Percentiles rank a stretch among this genome's conserved stretches.
Conservation (phyloP, 2,888 invertebrate genomes). For the Osmoderma eremita region DNA sequence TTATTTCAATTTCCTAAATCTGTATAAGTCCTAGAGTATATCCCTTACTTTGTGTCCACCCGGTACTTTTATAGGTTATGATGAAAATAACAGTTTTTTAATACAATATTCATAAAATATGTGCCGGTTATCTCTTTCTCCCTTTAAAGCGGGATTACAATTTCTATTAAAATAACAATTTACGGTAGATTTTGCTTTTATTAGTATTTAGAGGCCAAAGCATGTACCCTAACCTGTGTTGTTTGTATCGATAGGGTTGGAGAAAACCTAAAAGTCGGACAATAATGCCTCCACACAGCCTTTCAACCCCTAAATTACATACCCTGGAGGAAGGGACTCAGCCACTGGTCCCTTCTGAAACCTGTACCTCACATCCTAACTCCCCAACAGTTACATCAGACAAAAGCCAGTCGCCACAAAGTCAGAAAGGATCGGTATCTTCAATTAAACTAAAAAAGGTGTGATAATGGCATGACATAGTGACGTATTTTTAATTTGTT, state of each 20-base stretch:
- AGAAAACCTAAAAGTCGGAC: slow-evolving; percentile 82
- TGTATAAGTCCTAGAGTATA: no score
- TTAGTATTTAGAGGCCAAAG: slow-evolving; percentile 39
- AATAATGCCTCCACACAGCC: slow-evolving; percentile 73
- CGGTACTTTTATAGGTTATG: no score
- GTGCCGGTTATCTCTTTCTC: no score
- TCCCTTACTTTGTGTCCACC: no score
- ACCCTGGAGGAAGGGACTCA: slow-evolving; percentile 61
- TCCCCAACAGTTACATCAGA: slow-evolving; percentile 66
- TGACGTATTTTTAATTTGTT: slow-evolving; percentile 13
- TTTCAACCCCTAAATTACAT: slow-evolving; percentile 67
- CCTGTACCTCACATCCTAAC: slow-evolving; percentile 63
- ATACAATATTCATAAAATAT: no score
- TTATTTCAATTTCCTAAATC: no score
- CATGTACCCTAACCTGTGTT: slow-evolving; percentile 51
- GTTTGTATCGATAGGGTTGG: slow-evolving; percentile 72
- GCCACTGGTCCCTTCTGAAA: slow-evolving; percentile 60
- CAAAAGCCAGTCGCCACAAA: slow-evolving; percentile 66
- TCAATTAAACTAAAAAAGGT: slow-evolving; percentile 67
- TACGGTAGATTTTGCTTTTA: slow-evolving; percentile 35
- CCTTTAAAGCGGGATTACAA: no score
- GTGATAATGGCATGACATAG: slow-evolving; percentile 59
- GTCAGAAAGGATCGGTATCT: slow-evolving; percentile 67
- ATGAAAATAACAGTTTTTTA: no score
- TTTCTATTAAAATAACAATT: background rate